Percentiles rank a stretch among this genome's conserved stretches.
Conservation (phyloP, 2,888 invertebrate species). For the Parnassius mnemosyne region DNA sequence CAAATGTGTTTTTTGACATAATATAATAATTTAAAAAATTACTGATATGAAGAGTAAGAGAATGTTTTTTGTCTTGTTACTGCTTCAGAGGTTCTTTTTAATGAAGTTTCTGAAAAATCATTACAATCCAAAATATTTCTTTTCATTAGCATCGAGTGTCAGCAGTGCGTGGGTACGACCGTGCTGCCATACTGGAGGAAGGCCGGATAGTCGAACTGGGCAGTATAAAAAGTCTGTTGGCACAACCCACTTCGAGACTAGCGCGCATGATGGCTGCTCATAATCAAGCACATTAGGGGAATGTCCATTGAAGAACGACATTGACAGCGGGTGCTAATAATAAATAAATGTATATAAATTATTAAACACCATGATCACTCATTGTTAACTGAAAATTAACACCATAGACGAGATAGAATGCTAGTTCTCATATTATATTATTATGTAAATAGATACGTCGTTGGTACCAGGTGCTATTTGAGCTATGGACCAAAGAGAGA, state of each 20-base stretch:
- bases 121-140: not conserved
- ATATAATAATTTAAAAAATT: too few relatives aligned
- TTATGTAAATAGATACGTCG: too few relatives aligned
- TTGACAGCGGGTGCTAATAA: not conserved
- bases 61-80: too few relatives aligned
- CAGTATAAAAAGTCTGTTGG: slow-evolving; percentile 78
- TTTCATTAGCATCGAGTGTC: slow-evolving; percentile 84
- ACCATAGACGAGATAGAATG: too few relatives aligned
- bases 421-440: too few relatives aligned
- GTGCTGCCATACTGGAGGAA: slow-evolving; percentile 85
- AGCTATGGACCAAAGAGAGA: too few relatives aligned
- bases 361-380: too few relatives aligned
- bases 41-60: too few relatives aligned
- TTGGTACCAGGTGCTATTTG: too few relatives aligned
- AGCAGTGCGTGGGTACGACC: slow-evolving; percentile 86
- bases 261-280: slow-evolving; percentile 77
- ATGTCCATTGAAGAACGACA: not conserved
- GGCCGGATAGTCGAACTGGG: slow-evolving; percentile 86
- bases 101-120: not conserved
- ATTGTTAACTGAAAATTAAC: too few relatives aligned
- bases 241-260: slow-evolving; percentile 80
- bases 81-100: too few relatives aligned
- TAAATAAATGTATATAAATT: not conserved
- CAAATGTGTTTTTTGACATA: too few relatives aligned
- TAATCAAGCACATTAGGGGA: slow-evolving; percentile 37